Base-by-base conservation (phyloP, 1,140 invertebrate genomes). In the Adelges cooleyi region DNA sequence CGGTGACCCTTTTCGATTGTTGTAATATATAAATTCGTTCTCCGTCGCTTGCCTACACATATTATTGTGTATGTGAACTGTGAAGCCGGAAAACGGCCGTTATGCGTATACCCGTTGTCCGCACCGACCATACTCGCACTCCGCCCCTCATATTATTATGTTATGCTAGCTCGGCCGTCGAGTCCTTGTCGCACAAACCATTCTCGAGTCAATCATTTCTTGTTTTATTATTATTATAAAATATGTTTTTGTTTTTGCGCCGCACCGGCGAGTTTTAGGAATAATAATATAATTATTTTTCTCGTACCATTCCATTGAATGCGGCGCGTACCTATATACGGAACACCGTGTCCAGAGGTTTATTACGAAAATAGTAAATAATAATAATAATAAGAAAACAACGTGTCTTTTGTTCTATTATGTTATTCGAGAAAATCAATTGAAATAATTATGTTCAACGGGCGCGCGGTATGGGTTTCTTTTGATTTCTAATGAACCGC, bases 381-480 rank as follows among this genome's bases (percentile, higher is more conserved):
- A 48, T 6, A n/a, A 2, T 20, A 48, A 20, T 18, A 6, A 48
- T 4, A 48, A 50, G 29, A 50, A 27, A 27, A 50, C 15, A 50
- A 50, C 53, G 20, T 36, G 23, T 62, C 56, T 62, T 62, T 62
- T 62, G 56, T 62, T 62, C 56, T 46, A 33, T 62, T 62, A 62
- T 62, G 20, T 62, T n/a, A n/a, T n/a, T n/a, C n/a, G n/a, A n/a
- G n/a, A n/a, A 62, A 44, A 62, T 62, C 56, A 62, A 48, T 62
- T 62, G 56, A 62, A 38, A 62, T 62, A 18, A 25, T 2, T 40
- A 6, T 9, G 42, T 20, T 46, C 42, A 22, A 44, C 54, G 42
- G 25, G n/a, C 56, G 11, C 53, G 27, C 56, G 44, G 56, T 62
- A 62, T 62, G 56, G 56, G 56, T 62, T 62, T 48, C 18, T 33